Evolutionary conservation across 2,888 invertebrate genomes (phyloP).

Genomic region (Sphaerophoria rueppellii): DNA sequence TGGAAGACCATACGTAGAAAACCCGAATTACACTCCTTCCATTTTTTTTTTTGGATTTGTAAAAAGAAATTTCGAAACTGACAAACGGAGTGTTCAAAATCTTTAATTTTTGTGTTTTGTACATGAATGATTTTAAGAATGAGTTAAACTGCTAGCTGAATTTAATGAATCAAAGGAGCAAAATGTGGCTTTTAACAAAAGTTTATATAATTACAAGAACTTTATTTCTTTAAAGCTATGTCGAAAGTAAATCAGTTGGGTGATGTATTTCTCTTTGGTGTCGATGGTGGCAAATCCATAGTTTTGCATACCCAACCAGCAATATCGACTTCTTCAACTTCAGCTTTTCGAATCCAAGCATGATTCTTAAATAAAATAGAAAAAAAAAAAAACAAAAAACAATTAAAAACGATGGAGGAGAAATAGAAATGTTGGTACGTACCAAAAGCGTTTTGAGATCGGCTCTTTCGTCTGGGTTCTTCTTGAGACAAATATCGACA

Average conservation of each 20-base stretch:
- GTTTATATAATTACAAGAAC: background rate
- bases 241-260: constrained; percentile 77
- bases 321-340: constrained; percentile 95
- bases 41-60: too few species aligned
- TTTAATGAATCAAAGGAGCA: constrained; percentile 41
- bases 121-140: constrained; percentile 46
- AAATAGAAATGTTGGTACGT: constrained; percentile 66
- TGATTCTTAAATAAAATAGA: constrained; percentile 87
- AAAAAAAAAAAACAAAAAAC: constrained; percentile 25
- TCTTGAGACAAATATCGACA: constrained; percentile 97
- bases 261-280: constrained; percentile 85
- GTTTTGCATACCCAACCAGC: constrained; percentile 97
- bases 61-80: too few species aligned
- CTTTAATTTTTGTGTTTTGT: constrained; percentile 21
- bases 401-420: background rate
- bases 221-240: constrained; percentile 15
- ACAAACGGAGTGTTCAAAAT: too few species aligned
- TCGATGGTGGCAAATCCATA: constrained; percentile 94
- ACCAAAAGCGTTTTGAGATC: constrained; percentile 97
- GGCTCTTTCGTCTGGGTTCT: constrained; percentile 97
- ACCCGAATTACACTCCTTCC: too few species aligned
- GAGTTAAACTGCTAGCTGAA: constrained; percentile 45
- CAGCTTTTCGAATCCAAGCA: constrained; percentile 94
- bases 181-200: constrained; percentile 48
- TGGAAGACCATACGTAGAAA: too few species aligned